Conservation (phyloP, 2,888 invertebrate species). For the Clostera curtula region DNA sequence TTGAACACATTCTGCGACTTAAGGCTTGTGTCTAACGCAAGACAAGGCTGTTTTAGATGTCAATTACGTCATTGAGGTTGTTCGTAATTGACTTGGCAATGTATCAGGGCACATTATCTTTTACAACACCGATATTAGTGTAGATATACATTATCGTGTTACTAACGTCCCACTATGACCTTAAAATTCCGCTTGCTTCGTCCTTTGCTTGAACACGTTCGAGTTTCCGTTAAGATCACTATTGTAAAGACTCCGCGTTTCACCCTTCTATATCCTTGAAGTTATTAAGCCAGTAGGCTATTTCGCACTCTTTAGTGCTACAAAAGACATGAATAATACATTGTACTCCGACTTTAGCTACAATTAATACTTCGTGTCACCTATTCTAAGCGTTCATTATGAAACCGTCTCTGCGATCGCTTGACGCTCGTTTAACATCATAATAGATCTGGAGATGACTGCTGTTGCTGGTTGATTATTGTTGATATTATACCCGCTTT, state of each 20-base stretch:
- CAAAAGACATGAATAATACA: background rate
- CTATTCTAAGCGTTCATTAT: slow-evolving; percentile 4
- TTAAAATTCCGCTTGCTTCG: no score
- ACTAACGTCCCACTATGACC: no score
- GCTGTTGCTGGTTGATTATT: slow-evolving; percentile 15
- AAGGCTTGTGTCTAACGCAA: slow-evolving; percentile 23
- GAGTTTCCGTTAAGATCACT: no score
- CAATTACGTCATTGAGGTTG: slow-evolving; percentile 23
- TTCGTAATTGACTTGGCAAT: slow-evolving; percentile 15
- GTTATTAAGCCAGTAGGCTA: no score
- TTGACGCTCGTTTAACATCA: slow-evolving; percentile 27
- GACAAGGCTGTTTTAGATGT: slow-evolving; percentile 19
- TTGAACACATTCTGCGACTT: slow-evolving; percentile 20
- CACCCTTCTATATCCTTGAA: no score
- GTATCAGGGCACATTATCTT: slow-evolving; percentile 10
- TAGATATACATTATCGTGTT: no score
- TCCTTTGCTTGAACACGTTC: no score
- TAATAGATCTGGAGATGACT: slow-evolving; percentile 22
- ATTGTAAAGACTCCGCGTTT: no score
- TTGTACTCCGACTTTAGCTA: slow-evolving; percentile 3
- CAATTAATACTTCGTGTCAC: slow-evolving; percentile 7
- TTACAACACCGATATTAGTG: slow-evolving; percentile 9
- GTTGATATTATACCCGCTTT: slow-evolving; percentile 16
- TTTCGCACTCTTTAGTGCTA: background rate
- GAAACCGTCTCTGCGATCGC: slow-evolving; percentile 13